These are phyloP conservation scores for Argopecten irradians DNA, from an alignment of 1,140 invertebrate species.

Conservation along the genomic window DNA sequence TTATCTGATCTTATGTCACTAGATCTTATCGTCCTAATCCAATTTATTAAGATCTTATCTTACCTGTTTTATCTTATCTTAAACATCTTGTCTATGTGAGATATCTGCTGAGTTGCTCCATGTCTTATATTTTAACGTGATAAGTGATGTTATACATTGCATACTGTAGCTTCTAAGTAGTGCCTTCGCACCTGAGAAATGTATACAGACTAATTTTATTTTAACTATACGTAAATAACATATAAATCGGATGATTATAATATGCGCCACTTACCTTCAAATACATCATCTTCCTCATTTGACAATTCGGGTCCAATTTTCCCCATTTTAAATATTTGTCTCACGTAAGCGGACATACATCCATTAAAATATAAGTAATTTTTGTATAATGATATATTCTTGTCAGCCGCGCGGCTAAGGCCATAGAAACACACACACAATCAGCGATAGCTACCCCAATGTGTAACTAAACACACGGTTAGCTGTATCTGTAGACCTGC, in stretches of 20 bases:
- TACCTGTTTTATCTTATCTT: too few relatives aligned
- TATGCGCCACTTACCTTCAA: neutral
- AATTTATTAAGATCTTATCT: too few relatives aligned
- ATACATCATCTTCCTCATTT: neutral
- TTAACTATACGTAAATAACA: neutral
- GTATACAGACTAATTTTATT: neutral
- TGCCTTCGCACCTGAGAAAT: neutral
- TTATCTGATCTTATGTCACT: too few relatives aligned
- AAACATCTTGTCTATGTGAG: too few relatives aligned
- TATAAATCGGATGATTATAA: neutral
- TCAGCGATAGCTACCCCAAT: neutral
- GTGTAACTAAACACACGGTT: neutral
- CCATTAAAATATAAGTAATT: neutral
- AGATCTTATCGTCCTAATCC: too few relatives aligned
- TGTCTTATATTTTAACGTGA: too few relatives aligned
- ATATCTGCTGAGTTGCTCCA: too few relatives aligned
- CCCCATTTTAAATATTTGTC: neutral
- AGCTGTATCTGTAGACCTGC: neutral
- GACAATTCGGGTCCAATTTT: constrained; percentile 14
- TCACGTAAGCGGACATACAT: neutral
- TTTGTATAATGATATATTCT: neutral
- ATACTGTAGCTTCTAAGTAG: too few relatives aligned
- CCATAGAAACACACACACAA: neutral
- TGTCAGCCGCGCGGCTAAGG: neutral
- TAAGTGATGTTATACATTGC: too few relatives aligned